These are phyloP conservation scores for Pseudomyrmex sp. DNA, from an alignment of 1,140 invertebrate genomes.

Conservation along the genomic window DNA sequence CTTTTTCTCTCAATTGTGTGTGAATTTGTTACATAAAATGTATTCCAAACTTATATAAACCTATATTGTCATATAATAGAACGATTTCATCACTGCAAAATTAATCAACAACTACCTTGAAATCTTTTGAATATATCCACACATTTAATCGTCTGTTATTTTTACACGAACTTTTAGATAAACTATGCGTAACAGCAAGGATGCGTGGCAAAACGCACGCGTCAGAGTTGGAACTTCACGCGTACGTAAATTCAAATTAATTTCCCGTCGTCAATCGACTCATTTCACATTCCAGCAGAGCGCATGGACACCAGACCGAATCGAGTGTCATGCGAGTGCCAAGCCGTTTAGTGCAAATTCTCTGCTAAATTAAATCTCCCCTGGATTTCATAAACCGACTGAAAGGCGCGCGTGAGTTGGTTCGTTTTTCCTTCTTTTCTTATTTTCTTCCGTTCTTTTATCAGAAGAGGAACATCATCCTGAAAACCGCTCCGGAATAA, in stretches of 20 bases:
- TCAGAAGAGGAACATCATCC: neutral
- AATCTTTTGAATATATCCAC: slow-evolving; percentile 5
- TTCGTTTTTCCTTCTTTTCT: slow-evolving; percentile 4
- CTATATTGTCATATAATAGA: neutral
- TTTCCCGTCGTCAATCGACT: slow-evolving; percentile 70
- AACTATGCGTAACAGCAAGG: slow-evolving; percentile 4
- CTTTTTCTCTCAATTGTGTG: slow-evolving; percentile 2
- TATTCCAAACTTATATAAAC: too few species aligned
- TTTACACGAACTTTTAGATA: slow-evolving; percentile 26
- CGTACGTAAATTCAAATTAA: slow-evolving; percentile 75
- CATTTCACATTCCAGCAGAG: slow-evolving; percentile 77
- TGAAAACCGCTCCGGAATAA: slow-evolving; percentile 42
- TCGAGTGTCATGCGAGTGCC: slow-evolving; percentile 48
- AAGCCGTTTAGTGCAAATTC: slow-evolving; percentile 57
- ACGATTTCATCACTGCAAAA: slow-evolving; percentile 9
- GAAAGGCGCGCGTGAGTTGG: slow-evolving; percentile 6
- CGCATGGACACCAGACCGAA: slow-evolving; percentile 28
- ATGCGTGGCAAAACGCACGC: slow-evolving; percentile 28
- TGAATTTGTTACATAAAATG: too few species aligned
- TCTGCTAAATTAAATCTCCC: slow-evolving; percentile 58
- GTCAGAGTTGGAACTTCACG: slow-evolving; percentile 66
- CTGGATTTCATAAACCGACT: slow-evolving; percentile 68
- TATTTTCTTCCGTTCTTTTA: slow-evolving; percentile 28
- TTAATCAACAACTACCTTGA: neutral
- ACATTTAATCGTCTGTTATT: neutral